Conservation (phyloP, 2,113 vertebrate species). For the Microcebus murinus region DNA sequence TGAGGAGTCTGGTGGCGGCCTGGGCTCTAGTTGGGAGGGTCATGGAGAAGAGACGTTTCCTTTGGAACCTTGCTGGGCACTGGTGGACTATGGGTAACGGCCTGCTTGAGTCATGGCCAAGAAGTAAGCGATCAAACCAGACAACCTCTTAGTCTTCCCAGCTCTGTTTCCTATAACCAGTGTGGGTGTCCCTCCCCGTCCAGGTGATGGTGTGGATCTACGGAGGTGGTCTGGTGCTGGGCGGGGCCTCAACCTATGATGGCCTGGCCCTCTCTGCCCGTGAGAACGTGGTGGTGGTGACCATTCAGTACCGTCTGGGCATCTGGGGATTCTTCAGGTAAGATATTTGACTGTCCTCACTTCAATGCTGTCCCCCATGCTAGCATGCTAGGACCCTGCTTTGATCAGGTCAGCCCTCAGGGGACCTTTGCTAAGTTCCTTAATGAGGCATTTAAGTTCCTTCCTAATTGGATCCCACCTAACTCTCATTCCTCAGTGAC, state of each 20-base stretch:
- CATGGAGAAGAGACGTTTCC: accelerated
- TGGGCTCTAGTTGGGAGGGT: accelerated
- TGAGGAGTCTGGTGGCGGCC: accelerated
- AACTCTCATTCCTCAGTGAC: not conserved
- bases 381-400: not conserved
- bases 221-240: constrained; percentile 86
- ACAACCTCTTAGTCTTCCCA: accelerated
- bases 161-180: not conserved
- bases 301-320: constrained; percentile 89
- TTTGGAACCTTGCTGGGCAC: not conserved
- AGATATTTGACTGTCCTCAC: not conserved
- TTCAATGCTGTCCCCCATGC: accelerated
- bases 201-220: constrained; percentile 93
- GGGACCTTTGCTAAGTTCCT: not conserved
- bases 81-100: accelerated
- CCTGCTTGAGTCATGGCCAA: not conserved
- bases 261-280: constrained; percentile 85
- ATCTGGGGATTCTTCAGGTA: constrained; percentile 90
- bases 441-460: not conserved
- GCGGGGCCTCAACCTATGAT: constrained; percentile 83
- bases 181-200: not conserved
- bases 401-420: too few relatives aligned
- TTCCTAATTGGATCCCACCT: not conserved
- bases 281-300: constrained; percentile 88
- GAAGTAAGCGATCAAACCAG: not conserved